A percentile compares a stretch with the other conserved stretches of the same genome.
These are phyloP conservation scores for Rhopalosiphum maidis DNA, from an alignment of 1,140 invertebrate species.

Conservation along the genomic window DNA sequence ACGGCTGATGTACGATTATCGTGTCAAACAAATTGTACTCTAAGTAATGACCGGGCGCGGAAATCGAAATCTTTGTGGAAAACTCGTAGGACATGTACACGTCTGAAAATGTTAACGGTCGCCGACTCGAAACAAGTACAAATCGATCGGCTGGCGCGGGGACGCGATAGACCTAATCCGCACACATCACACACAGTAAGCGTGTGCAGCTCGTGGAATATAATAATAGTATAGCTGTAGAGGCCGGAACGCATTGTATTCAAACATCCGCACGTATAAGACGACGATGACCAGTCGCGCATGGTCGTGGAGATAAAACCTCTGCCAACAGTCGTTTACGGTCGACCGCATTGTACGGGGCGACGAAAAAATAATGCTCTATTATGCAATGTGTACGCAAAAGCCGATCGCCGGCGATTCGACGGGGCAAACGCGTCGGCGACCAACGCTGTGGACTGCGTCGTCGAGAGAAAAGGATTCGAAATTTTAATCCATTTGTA, in stretches of 20 bases:
- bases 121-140: neutral
- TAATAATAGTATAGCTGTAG: neutral
- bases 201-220: neutral
- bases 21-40: neutral
- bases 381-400: neutral
- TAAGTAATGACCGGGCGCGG: neutral
- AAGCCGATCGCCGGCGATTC: neutral
- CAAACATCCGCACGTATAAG: neutral
- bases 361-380: neutral
- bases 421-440: neutral
- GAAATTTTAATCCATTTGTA: conserved; percentile 4
- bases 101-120: neutral
- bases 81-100: neutral
- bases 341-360: neutral
- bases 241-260: neutral
- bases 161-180: neutral
- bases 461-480: neutral
- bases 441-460: neutral
- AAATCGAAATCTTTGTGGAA: neutral
- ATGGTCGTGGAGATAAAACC: neutral
- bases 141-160: neutral
- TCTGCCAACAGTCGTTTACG: neutral
- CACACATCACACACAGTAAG: neutral
- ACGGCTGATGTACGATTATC: neutral
- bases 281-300: neutral